Evolutionary conservation across 1,140 invertebrate genomes (phyloP).

Genomic region (Habropoda laboriosa): DNA sequence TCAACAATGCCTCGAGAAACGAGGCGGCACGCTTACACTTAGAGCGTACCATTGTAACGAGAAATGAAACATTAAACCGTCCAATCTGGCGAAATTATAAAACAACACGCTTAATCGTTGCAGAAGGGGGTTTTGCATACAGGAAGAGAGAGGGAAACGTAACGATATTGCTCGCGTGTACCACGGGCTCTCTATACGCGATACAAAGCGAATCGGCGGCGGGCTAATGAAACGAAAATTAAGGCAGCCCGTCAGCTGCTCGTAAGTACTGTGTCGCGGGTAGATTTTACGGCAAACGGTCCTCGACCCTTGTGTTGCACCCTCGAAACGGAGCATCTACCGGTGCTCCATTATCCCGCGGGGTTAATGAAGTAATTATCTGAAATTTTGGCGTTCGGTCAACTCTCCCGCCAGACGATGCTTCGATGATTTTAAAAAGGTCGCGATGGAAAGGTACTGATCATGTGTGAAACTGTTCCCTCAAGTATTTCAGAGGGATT

Average conservation of each 20-base stretch:
- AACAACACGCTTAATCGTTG: constrained; percentile 29
- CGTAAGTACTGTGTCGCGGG: constrained; percentile 60
- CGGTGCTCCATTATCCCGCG: constrained; percentile 37
- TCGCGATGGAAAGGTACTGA: not conserved
- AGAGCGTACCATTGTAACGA: not conserved
- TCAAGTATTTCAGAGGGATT: no score
- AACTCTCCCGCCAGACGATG: not conserved
- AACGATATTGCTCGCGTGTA: not conserved
- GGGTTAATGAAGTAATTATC: constrained; percentile 71
- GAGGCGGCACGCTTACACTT: not conserved
- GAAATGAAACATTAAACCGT: constrained; percentile 33
- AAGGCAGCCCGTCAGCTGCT: constrained; percentile 67
- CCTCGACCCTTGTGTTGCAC: constrained; percentile 25
- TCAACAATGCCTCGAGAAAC: not conserved
- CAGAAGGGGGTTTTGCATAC: not conserved
- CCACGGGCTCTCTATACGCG: not conserved
- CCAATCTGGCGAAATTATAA: constrained; percentile 29
- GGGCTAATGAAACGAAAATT: constrained; percentile 70
- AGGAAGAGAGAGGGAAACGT: not conserved
- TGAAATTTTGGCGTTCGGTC: not conserved
- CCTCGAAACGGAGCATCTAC: constrained; percentile 44
- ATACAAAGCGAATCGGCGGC: constrained; percentile 53
- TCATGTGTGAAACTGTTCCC: no score
- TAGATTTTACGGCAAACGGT: constrained; percentile 42
- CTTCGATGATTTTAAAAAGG: no score